Percentiles rank a stretch among this genome's conserved stretches.
Conservation (phyloP, 2,888 invertebrate species). For the Congeria kusceri region DNA sequence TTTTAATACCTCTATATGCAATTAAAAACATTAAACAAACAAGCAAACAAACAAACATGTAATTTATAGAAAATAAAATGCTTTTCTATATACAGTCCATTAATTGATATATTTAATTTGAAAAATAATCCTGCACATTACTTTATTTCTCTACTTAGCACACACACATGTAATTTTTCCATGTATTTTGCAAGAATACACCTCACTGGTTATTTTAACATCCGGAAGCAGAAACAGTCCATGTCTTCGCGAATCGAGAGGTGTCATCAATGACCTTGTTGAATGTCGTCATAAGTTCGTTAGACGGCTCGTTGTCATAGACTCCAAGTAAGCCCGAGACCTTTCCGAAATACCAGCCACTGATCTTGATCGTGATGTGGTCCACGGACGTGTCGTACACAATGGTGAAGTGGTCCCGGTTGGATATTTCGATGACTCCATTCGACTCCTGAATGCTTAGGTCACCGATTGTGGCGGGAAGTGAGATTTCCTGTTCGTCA, state of each 20-base stretch:
- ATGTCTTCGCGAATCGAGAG: constrained; percentile 91
- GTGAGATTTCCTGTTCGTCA: not conserved
- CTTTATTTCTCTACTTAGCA: too few species aligned
- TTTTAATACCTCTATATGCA: too few species aligned
- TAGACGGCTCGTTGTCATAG: constrained; percentile 94
- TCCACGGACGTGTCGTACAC: constrained; percentile 85
- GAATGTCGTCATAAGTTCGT: constrained; percentile 91
- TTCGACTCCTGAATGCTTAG: constrained; percentile 58
- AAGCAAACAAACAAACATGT: too few species aligned
- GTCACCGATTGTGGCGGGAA: not conserved
- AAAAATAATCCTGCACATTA: too few species aligned
- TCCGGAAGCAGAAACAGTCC: constrained; percentile 85
- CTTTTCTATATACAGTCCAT: too few species aligned
- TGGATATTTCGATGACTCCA: constrained; percentile 82
- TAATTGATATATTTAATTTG: too few species aligned
- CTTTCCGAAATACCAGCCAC: constrained; percentile 95
- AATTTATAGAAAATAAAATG: too few species aligned
- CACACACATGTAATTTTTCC: too few species aligned
- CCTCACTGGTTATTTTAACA: too few species aligned
- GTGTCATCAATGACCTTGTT: constrained; percentile 87
- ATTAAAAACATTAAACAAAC: too few species aligned
- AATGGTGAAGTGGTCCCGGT: constrained; percentile 86
- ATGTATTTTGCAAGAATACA: too few species aligned
- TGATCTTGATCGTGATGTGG: constrained; percentile 87
- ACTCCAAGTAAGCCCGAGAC: constrained; percentile 95